Evolutionary conservation across 2,888 invertebrate species (phyloP), one percentile per base, ranked within the genome.

Genomic region (Chloroclysta siterata): DNA sequence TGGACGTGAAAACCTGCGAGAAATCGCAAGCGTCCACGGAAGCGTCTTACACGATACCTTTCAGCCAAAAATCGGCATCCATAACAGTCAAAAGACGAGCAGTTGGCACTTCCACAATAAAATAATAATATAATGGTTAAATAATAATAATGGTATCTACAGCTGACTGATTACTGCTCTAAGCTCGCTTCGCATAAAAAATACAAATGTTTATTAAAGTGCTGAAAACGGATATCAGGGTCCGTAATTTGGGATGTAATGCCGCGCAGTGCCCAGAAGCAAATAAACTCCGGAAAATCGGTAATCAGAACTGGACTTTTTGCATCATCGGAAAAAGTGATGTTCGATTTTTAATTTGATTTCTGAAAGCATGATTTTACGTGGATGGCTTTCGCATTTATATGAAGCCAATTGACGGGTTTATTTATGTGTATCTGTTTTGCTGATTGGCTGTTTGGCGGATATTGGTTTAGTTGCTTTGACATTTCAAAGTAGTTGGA

Each of bases 181-280:
- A 14, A 63, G 52, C 56, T 64, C 54, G 55, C 47, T 64, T 64
- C 67, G 48, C 70, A 70, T 73, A 73, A 74, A 73, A 67, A 65
- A 65, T 68, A 70, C 70, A 66, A 73, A 72, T 71, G 74, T 72
- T 72, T 73, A 74, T 73, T 71, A 74, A 74, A 72, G 69, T 68
- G 60, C 68, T 65, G 72, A 65, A 69, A 73, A 65, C 69, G 69
- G 65, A 63, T 69, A 70, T 70, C 70, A 66, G 66, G 66, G 63
- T 67, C 63, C 51, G 69, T 70, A 72, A 70, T 72, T 69, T 63
- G 56, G 51, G 47, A 72, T 70, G 66, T 69, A 69, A 68, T 66
- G 68, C 70, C 66, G 57, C 69, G 59, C 68, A 62, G 63, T 55
- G 62, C 65, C 52, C 63, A 46, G 63, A 60, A 61, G 62, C 67